Conservation (phyloP, 2,113 vertebrate species). For the Eira barbara region DNA sequence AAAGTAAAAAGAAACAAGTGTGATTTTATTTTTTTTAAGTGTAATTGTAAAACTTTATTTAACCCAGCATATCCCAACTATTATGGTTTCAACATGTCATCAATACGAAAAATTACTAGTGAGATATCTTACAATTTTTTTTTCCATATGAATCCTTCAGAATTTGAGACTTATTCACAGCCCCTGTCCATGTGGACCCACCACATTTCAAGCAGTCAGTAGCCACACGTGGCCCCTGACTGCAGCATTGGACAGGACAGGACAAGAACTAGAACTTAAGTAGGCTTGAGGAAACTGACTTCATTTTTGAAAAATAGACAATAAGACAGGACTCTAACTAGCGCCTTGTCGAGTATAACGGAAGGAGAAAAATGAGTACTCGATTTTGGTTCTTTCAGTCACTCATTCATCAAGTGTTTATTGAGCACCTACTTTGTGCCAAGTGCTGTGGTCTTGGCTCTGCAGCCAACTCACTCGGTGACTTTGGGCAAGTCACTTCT, state of each 20-base stretch:
- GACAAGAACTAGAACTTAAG: neutral
- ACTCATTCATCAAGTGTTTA: neutral
- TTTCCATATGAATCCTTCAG: neutral
- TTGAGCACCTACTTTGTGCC: neutral
- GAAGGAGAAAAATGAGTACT: neutral
- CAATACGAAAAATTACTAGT: neutral
- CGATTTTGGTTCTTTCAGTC: neutral
- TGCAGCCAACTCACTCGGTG: neutral
- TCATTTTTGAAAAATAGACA: neutral
- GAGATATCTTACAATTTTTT: neutral
- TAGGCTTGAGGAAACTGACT: neutral
- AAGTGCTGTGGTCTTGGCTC: neutral
- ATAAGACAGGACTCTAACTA: neutral
- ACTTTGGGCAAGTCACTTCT: neutral
- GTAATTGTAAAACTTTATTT: conserved; percentile 8
- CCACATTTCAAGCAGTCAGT: neutral
- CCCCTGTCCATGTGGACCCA: neutral
- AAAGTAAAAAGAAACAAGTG: neutral
- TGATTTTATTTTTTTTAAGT: neutral
- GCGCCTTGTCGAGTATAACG: neutral
- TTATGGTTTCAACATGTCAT: neutral
- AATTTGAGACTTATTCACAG: neutral
- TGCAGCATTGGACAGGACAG: neutral
- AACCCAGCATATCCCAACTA: neutral
- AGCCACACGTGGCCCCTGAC: neutral